Base-by-base conservation (phyloP, 2,113 vertebrate genomes). In the Tragelaphus buxtoni region DNA sequence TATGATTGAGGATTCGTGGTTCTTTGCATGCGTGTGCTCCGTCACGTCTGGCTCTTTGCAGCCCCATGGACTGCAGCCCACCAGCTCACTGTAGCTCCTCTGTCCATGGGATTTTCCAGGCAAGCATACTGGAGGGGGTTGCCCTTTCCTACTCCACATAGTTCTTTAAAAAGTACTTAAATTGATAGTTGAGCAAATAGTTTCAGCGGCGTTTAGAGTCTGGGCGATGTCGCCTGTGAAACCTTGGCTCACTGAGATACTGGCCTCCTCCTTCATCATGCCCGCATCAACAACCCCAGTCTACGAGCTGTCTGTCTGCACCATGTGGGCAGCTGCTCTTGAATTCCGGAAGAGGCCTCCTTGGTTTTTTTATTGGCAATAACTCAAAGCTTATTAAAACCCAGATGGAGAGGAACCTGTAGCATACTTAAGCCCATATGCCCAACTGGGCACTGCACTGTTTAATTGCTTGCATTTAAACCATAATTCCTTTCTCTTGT, bases 371-470 rank as follows among this genome's bases (percentile, higher is more conserved):
- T 85, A 97, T 86, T 97, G 96, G 97, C 96, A 97, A 97, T 97
- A 97, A 97, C 80, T 97, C 97, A 97, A 97, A 94, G 95, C 95
- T 97, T 97, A 98, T 98, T 98, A 98, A 97, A 95, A 63, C 91
- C 97, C 97, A 98, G 97, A 97, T 98, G 97, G 95, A 97, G 69
- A 95, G 55, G 77, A 82, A 92, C 90, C 94, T 96, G 97, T 56
- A 90, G 88, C 61, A 30, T 88, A 74, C 93, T 96, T 60, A 85
- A 91, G 39, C 20, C 85, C 97, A 86, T 96, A 94, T 92, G 96
- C 91, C 92, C 55, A 69, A 26, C 16, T 65, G 92, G 55, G 88
- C 72, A 88, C 84, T 63, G 63, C 18, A 16, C 87, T 88, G 5
- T 77, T 95, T 95, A 97, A 97, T 96, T 90, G 92, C 56, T 39